These are phyloP conservation scores for Crotophaga sulcirostris DNA, from an alignment of 2,113 vertebrate genomes.

Conservation along the genomic window DNA sequence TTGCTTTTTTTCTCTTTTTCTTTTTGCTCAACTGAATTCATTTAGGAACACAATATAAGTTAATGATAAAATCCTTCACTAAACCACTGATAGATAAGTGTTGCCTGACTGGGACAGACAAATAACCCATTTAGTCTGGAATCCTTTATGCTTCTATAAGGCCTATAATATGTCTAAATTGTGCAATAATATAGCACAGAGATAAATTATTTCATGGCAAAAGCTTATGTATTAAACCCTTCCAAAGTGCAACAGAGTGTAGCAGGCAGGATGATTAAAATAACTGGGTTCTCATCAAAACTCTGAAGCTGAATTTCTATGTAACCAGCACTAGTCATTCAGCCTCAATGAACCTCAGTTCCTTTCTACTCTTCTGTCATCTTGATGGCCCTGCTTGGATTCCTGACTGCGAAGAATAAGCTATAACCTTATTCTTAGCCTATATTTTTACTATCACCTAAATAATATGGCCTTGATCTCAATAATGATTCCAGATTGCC, in stretches of 20 bases:
- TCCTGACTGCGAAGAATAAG: neutral
- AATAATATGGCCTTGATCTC: neutral
- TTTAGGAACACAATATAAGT: slow-evolving; percentile 34
- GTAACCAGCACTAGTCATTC: neutral
- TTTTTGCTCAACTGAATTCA: slow-evolving; percentile 24
- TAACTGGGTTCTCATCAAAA: neutral
- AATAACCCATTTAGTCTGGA: neutral
- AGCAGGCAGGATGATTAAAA: neutral
- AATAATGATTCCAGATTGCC: neutral
- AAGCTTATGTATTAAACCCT: neutral
- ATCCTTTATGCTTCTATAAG: neutral
- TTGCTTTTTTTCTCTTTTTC: neutral
- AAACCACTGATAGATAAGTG: neutral
- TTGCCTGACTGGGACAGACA: slow-evolving; percentile 10
- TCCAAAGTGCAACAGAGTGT: slow-evolving; percentile 16
- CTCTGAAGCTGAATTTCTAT: neutral
- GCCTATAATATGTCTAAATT: neutral
- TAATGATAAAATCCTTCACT: slow-evolving; percentile 39
- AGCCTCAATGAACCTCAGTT: neutral
- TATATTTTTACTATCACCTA: neutral
- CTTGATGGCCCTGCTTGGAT: neutral
- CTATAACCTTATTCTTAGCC: neutral
- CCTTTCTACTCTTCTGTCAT: slow-evolving; percentile 12
- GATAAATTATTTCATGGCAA: slow-evolving; percentile 3
- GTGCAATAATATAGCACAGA: neutral